phyloP scores from a whole-genome alignment of 2,113 vertebrate genomes.

The Sisor rabdophorus region DNA sequence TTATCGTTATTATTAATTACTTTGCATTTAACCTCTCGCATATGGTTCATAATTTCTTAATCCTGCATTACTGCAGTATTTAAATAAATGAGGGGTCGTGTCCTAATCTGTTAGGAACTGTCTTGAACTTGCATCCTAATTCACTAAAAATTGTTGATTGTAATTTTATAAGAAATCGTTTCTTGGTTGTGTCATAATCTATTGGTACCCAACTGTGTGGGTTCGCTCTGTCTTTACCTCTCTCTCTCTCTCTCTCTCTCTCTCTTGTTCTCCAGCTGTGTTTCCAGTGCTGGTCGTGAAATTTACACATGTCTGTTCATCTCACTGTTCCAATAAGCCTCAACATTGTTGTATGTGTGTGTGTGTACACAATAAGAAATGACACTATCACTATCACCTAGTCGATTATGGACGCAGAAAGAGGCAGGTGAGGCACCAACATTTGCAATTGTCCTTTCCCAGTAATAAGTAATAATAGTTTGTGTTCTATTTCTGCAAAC shows the following conservation, averaged over 20 bases:
- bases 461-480: background rate
- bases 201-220: no score
- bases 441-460: background rate
- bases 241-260: no score
- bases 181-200: background rate
- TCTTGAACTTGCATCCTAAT: conserved; percentile 4
- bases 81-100: background rate
- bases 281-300: background rate
- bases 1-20: conserved; percentile 8
- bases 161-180: no score
- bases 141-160: background rate
- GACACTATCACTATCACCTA: background rate
- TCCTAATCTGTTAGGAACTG: no score
- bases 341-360: background rate
- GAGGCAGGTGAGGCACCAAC: background rate
- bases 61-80: background rate
- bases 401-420: background rate
- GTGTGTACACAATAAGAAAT: background rate
- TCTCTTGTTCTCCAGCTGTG: no score
- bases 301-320: conserved; percentile 6
- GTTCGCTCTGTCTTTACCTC: no score
- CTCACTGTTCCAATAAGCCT: background rate
- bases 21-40: background rate
- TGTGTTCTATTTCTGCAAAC: background rate
- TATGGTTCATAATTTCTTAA: background rate